phyloP scores from a whole-genome alignment of 2,888 invertebrate genomes.

The Bugula neritina region DNA sequence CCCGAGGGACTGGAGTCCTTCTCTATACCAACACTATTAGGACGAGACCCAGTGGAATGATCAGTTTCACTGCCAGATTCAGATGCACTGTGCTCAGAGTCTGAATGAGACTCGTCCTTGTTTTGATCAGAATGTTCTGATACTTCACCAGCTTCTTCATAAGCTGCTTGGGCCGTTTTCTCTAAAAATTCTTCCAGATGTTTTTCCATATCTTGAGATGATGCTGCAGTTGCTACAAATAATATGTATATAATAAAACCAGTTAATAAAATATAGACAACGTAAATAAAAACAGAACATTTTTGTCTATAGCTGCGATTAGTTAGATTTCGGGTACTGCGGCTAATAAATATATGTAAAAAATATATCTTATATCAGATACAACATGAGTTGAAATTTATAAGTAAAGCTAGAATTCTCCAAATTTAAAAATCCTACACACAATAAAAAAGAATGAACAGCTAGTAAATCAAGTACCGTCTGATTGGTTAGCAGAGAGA shows the following conservation, averaged over 20 bases:
- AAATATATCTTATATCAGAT: no score
- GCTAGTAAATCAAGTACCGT: neutral
- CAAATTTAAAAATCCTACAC: neutral
- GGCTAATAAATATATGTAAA: no score
- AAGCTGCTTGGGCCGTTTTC: conserved; percentile 16
- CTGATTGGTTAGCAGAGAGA: neutral
- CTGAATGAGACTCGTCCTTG: neutral
- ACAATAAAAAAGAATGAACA: neutral
- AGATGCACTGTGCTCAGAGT: neutral
- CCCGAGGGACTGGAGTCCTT: no score
- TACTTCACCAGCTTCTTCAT: neutral
- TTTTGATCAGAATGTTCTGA: neutral
- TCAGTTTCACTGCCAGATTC: neutral
- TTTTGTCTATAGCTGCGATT: no score
- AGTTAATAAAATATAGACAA: no score
- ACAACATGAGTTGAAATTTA: neutral
- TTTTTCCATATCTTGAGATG: conserved; percentile 17
- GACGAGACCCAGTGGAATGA: neutral
- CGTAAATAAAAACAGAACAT: no score
- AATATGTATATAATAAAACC: no score
- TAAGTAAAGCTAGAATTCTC: neutral
- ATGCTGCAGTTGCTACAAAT: neutral
- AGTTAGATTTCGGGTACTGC: no score
- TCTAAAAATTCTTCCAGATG: conserved; percentile 19
- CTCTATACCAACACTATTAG: neutral